phyloP scores from a whole-genome alignment of 2,888 invertebrate species.

The Drosophila lacicola region DNA sequence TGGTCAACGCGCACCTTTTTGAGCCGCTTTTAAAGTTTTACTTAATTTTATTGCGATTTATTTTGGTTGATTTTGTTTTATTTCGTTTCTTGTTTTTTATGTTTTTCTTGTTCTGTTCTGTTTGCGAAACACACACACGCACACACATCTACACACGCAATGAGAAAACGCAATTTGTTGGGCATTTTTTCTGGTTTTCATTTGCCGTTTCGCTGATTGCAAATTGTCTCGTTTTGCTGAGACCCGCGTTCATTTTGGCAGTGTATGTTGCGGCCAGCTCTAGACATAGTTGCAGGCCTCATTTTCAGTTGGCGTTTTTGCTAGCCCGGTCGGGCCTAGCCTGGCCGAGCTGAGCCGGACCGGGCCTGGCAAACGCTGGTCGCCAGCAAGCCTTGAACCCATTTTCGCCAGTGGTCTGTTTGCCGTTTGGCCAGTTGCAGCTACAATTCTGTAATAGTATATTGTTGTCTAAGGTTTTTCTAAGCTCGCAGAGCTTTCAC shows the following conservation, averaged over 20 bases:
- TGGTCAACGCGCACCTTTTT: constrained; percentile 72
- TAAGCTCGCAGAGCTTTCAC: constrained; percentile 3
- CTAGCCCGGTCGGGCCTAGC: constrained; percentile 30
- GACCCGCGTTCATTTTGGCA: constrained; percentile 66
- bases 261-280: constrained; percentile 50
- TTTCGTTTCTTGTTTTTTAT: constrained; percentile 35
- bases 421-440: constrained; percentile 16
- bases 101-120: constrained; percentile 49
- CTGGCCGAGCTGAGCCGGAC: constrained; percentile 10
- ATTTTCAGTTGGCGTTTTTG: constrained; percentile 52
- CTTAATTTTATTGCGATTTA: constrained; percentile 64
- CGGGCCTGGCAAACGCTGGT: constrained; percentile 23
- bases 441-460: not conserved
- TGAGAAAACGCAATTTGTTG: constrained; percentile 78
- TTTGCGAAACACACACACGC: constrained; percentile 48
- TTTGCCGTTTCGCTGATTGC: constrained; percentile 76
- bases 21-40: constrained; percentile 70
- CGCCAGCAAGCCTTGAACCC: constrained; percentile 61
- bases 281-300: constrained; percentile 63
- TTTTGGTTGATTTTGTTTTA: constrained; percentile 51
- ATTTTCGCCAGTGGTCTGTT: constrained; percentile 29
- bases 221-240: constrained; percentile 73
- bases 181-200: constrained; percentile 71
- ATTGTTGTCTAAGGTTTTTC: not conserved
- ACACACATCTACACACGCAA: constrained; percentile 57